Percentiles rank a stretch among this genome's conserved stretches.
phyloP scores from a whole-genome alignment of 2,888 invertebrate genomes.

The Tricholauxania praeusta region DNA sequence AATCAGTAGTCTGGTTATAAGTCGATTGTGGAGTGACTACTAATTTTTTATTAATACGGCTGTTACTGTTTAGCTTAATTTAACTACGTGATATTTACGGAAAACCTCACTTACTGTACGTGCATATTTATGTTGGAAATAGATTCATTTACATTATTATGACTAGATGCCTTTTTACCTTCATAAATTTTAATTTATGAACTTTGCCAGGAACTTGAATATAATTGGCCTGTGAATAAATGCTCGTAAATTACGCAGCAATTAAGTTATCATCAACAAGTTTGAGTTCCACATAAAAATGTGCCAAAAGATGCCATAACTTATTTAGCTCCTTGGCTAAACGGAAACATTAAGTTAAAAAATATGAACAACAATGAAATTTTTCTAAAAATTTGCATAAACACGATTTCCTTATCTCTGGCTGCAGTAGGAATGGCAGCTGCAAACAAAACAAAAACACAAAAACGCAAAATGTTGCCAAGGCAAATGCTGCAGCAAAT shows the following conservation, averaged over 20 bases:
- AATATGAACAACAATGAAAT: constrained; percentile 19
- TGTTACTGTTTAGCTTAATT: too few relatives aligned
- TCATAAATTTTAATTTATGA: constrained; percentile 2
- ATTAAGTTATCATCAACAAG: constrained; percentile 34
- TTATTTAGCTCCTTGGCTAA: background rate
- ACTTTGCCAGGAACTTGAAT: constrained; percentile 16
- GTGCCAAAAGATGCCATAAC: constrained; percentile 12
- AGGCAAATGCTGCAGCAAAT: too few relatives aligned
- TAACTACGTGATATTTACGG: too few relatives aligned
- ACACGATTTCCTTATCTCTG: constrained; percentile 29
- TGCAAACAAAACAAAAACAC: too few relatives aligned
- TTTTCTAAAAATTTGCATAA: constrained; percentile 32
- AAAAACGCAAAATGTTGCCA: too few relatives aligned
- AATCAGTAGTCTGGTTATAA: too few relatives aligned
- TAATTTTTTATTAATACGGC: too few relatives aligned
- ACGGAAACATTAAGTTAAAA: constrained; percentile 13
- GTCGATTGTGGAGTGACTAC: too few relatives aligned
- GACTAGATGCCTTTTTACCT: background rate
- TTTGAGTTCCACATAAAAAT: constrained; percentile 12
- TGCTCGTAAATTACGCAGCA: constrained; percentile 30
- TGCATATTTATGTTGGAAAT: too few relatives aligned
- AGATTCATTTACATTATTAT: too few relatives aligned
- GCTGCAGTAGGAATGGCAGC: too few relatives aligned
- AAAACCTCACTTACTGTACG: too few relatives aligned
- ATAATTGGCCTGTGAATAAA: constrained; percentile 7